A percentile compares a stretch with the other conserved stretches of the same genome.
These are phyloP conservation scores for Nasonia longicornis DNA, from an alignment of 1,140 invertebrate genomes.

Conservation along the genomic window DNA sequence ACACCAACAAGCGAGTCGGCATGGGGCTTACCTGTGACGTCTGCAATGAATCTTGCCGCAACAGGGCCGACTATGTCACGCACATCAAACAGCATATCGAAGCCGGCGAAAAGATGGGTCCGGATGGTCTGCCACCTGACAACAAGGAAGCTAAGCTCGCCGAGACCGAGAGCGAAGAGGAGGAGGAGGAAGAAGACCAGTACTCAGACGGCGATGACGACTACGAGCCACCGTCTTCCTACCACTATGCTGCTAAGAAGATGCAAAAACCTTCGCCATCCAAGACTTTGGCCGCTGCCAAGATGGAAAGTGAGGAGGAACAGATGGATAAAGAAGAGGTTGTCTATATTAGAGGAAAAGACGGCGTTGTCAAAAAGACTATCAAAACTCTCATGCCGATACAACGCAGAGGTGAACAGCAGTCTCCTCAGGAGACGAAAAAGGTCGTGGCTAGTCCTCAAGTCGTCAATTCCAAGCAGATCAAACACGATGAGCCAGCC, in stretches of 20 bases:
- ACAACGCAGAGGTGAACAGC: constrained; percentile 55
- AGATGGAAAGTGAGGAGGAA: constrained; percentile 57
- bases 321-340: constrained; percentile 58
- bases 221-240: constrained; percentile 63
- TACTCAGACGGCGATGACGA: constrained; percentile 65
- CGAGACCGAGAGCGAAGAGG: constrained; percentile 57
- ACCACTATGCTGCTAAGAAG: constrained; percentile 62
- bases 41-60: constrained; percentile 67
- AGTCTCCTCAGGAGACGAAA: constrained; percentile 49
- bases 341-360: constrained; percentile 63
- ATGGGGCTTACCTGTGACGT: constrained; percentile 65
- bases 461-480: constrained; percentile 48
- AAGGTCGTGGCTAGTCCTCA: constrained; percentile 46
- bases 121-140: constrained; percentile 64
- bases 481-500: constrained; percentile 37
- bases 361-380: constrained; percentile 66
- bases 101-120: constrained; percentile 68
- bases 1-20: constrained; percentile 64
- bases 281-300: constrained; percentile 24
- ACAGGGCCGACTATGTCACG: constrained; percentile 66
- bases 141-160: constrained; percentile 59
- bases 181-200: constrained; percentile 63
- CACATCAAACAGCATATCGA: constrained; percentile 69
- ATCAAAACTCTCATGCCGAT: constrained; percentile 68
- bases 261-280: constrained; percentile 53